These are phyloP conservation scores for Charaxes varanes DNA, from an alignment of 1,140 invertebrate genomes.

Conservation along the genomic window DNA sequence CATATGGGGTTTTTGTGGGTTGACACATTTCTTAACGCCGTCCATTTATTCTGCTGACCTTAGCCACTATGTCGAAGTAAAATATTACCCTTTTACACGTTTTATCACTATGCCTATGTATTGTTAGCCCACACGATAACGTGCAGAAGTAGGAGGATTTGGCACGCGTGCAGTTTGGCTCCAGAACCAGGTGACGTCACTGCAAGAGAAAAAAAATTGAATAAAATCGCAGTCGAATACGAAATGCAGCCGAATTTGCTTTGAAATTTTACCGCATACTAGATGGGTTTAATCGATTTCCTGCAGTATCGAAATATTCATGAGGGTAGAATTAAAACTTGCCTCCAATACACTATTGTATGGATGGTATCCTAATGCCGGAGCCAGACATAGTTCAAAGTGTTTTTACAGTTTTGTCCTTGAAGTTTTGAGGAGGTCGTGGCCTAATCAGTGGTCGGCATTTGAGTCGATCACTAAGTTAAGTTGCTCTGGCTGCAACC, in stretches of 20 bases:
- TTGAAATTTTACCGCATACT: slow-evolving; percentile 13
- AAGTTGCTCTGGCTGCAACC: too few species aligned
- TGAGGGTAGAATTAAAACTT: slow-evolving; percentile 1
- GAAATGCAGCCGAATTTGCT: slow-evolving; percentile 19
- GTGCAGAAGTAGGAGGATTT: slow-evolving; percentile 41
- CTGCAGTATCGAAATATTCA: slow-evolving; percentile 12
- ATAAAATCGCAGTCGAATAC: slow-evolving; percentile 22
- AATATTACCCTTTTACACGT: slow-evolving; percentile 6
- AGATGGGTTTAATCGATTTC: slow-evolving; percentile 9
- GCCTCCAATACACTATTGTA: too few species aligned
- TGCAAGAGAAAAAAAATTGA: slow-evolving; percentile 40
- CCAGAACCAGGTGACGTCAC: slow-evolving; percentile 57
- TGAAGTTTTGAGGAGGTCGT: too few species aligned
- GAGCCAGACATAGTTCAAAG: too few species aligned
- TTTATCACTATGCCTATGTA: slow-evolving; percentile 33
- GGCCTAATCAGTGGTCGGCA: too few species aligned
- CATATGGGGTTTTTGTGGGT: too few species aligned
- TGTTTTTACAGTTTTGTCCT: too few species aligned
- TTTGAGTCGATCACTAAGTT: too few species aligned
- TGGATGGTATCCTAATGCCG: too few species aligned
- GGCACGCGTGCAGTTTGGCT: slow-evolving; percentile 43
- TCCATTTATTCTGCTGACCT: too few species aligned
- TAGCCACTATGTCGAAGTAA: slow-evolving; percentile 7
- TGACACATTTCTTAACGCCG: too few species aligned
- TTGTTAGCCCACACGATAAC: slow-evolving; percentile 52